Percentiles rank a stretch among this genome's conserved stretches.
phyloP scores from a whole-genome alignment of 2,797 vertebrate genomes.

The Manis crassicaudata region DNA sequence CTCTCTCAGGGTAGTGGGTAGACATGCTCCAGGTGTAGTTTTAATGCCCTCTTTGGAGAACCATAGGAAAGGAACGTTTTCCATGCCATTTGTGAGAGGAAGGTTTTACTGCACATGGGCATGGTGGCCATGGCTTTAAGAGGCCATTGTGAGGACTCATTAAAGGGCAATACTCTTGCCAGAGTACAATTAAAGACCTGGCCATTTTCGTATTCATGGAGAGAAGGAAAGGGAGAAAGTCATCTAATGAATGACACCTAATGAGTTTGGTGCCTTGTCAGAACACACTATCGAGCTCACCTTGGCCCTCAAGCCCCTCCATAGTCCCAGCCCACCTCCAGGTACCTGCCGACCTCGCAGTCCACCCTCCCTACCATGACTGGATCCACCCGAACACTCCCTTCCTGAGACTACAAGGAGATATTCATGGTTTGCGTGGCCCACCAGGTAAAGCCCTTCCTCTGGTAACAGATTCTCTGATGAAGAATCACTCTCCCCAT shows the following conservation, averaged over 20 bases:
- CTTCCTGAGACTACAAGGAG: background rate
- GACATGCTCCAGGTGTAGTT: background rate
- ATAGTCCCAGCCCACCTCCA: background rate
- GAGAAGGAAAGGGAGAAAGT: background rate
- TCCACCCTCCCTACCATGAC: background rate
- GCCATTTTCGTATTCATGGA: background rate
- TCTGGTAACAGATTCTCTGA: background rate
- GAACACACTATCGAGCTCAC: background rate
- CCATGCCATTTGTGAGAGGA: background rate
- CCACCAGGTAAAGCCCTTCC: background rate
- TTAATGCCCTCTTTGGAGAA: constrained; percentile 15
- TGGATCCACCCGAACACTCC: background rate
- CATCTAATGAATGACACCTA: background rate
- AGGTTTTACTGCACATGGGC: background rate
- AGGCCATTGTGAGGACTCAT: background rate
- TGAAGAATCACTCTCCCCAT: background rate
- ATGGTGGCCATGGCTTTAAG: background rate
- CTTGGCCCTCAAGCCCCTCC: background rate
- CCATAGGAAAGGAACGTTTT: background rate
- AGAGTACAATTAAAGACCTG: background rate
- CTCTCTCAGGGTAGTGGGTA: background rate
- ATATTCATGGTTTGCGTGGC: background rate
- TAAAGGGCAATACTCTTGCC: background rate
- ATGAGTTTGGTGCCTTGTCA: background rate
- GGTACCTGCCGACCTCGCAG: background rate